Evolutionary conservation across 2,888 invertebrate species (phyloP), one percentile per base, ranked within the genome.

Genomic region (Caenorhabditis sp.): DNA sequence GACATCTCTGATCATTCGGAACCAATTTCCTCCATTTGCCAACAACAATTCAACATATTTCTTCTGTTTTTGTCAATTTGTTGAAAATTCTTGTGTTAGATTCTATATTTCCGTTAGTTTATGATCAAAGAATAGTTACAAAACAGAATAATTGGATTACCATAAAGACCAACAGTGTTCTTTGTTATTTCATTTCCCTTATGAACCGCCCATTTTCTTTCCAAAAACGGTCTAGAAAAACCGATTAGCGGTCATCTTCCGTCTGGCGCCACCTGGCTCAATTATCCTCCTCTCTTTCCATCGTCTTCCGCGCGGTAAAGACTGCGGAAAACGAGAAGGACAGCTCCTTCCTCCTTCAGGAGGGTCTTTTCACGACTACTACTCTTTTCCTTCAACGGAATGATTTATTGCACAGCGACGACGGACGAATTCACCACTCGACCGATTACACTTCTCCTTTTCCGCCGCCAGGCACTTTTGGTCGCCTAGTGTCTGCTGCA

Each of bases 351-450:
- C 4, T 28, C 40, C 2, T 28, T 55, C 15, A n/a, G n/a, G n/a
- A n/a, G n/a, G n/a, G n/a, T n/a, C n/a, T n/a, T 4, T 20, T 56
- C 40, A 32, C 32, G 20, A 28, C 56, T n/a, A 28, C 56, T n/a
- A 24, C 24, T 32, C n/a, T n/a, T n/a, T n/a, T 18, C 18, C 35
- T 15, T 9, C n/a, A 56, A 68, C 22, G 37, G 51, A 58, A 71
- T 71, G 71, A 71, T 71, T 71, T 71, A 71, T 71, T 61, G 51
- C 47, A 47, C 47, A 18, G 18, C 18, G 47, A 47, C 47, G 18
- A n/a, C 18, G 20, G 20, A 28, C 55, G 53, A 9, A 32, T 32
- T n/a, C n/a, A n/a, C 28, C 47, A 50, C 61, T 53, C 53, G 60
- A 50, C 40, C 68, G 53, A 70, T 61, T 61, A 70, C 50, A 53